These are phyloP conservation scores for Gouania willdenowi DNA, from an alignment of 2,797 vertebrate genomes.

Conservation along the genomic window DNA sequence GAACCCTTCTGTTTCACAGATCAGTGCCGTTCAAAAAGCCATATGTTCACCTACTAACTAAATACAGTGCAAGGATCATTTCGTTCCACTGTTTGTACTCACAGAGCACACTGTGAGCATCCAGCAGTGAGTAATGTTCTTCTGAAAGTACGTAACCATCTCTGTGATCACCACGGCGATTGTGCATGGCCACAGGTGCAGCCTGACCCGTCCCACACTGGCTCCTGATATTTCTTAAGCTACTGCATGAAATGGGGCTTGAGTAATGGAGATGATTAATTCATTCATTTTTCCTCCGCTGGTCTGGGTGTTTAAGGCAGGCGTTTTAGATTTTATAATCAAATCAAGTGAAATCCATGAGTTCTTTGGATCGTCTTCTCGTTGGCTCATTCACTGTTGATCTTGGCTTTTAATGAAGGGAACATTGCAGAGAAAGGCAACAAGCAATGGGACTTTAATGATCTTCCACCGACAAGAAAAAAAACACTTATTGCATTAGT, in stretches of 20 bases:
- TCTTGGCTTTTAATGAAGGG: slow-evolving; percentile 56
- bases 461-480: slow-evolving; percentile 51
- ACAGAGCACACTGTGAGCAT: background rate
- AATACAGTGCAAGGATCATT: background rate
- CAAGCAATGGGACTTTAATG: slow-evolving; percentile 59
- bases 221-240: slow-evolving; percentile 15
- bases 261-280: slow-evolving; percentile 41
- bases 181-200: slow-evolving; percentile 10
- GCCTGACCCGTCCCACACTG: background rate
- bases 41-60: slow-evolving; percentile 22
- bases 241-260: slow-evolving; percentile 28
- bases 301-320: slow-evolving; percentile 34
- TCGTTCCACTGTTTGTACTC: slow-evolving; percentile 1
- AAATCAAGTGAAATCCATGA: slow-evolving; percentile 40
- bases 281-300: slow-evolving; percentile 34
- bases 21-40: slow-evolving; percentile 14
- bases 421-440: slow-evolving; percentile 36
- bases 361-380: slow-evolving; percentile 37
- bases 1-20: too few relatives aligned
- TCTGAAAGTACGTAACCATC: slow-evolving; percentile 15
- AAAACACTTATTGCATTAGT: slow-evolving; percentile 48
- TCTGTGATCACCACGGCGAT: slow-evolving; percentile 22
- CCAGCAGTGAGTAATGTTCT: slow-evolving; percentile 31
- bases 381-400: slow-evolving; percentile 49
- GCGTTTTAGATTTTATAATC: slow-evolving; percentile 48